These are phyloP conservation scores for Iselma pallidipennis DNA, from an alignment of 2,888 invertebrate species.

Conservation along the genomic window DNA sequence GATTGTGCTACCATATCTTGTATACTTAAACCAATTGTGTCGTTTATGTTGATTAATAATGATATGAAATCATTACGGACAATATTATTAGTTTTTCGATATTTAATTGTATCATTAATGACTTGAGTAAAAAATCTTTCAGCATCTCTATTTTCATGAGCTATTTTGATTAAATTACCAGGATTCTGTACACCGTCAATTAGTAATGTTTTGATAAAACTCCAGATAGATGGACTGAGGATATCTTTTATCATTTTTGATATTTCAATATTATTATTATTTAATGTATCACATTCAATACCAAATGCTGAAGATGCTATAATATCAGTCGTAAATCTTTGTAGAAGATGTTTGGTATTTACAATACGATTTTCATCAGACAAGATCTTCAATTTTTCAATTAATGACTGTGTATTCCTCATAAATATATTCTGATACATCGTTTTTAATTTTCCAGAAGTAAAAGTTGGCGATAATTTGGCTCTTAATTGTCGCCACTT, in stretches of 20 bases:
- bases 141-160: background rate
- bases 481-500: constrained; percentile 5
- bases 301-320: background rate
- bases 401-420: background rate
- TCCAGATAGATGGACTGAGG: background rate
- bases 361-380: background rate
- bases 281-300: background rate
- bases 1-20: constrained; percentile 3
- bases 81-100: background rate
- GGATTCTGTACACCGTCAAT: background rate
- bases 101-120: background rate
- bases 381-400: background rate
- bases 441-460: constrained; percentile 3
- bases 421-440: background rate
- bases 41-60: background rate
- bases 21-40: background rate
- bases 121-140: background rate
- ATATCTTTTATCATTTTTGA: background rate
- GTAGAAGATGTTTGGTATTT: background rate
- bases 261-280: background rate
- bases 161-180: background rate
- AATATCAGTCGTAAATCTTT: background rate
- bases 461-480: constrained; percentile 1
- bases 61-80: background rate
- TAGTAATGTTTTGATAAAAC: background rate